Evolutionary conservation across 2,113 vertebrate species (phyloP).

Genomic region (Semnopithecus entellus): DNA sequence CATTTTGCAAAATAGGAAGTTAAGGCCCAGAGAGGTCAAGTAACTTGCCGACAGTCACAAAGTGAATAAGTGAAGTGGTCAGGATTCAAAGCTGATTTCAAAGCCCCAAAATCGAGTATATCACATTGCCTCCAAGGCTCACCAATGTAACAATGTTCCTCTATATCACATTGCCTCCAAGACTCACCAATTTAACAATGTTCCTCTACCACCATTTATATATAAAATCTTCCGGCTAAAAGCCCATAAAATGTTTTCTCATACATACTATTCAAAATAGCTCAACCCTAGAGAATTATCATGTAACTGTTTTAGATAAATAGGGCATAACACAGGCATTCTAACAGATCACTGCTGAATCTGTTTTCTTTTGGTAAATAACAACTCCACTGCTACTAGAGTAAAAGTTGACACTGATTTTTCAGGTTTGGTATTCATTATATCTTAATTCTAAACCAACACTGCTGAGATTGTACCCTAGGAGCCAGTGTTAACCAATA

Average conservation of each 20-base stretch:
- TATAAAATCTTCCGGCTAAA: constrained; percentile 30
- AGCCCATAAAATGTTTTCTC: constrained; percentile 35
- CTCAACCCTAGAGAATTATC: neutral
- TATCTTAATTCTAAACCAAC: neutral
- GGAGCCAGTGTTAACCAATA: neutral
- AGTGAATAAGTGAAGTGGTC: neutral
- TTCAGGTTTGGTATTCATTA: neutral
- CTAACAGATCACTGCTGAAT: neutral
- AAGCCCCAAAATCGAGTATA: neutral
- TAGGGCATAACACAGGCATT: neutral
- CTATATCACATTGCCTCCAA: neutral
- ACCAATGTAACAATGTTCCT: neutral
- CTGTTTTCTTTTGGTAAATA: constrained; percentile 37
- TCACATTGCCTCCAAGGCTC: neutral
- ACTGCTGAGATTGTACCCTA: neutral
- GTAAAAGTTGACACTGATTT: neutral
- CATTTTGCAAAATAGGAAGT: constrained; percentile 20
- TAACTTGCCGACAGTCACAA: neutral
- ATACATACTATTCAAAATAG: constrained; percentile 22
- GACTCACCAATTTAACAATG: neutral
- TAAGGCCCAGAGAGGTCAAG: neutral
- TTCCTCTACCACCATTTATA: neutral
- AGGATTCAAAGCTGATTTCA: neutral
- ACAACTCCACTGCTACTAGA: neutral
- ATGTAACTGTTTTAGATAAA: neutral